Percentiles rank a stretch among this genome's conserved stretches.
Evolutionary conservation across 2,113 vertebrate genomes (phyloP).

Genomic region (Oostethus manadensis): DNA sequence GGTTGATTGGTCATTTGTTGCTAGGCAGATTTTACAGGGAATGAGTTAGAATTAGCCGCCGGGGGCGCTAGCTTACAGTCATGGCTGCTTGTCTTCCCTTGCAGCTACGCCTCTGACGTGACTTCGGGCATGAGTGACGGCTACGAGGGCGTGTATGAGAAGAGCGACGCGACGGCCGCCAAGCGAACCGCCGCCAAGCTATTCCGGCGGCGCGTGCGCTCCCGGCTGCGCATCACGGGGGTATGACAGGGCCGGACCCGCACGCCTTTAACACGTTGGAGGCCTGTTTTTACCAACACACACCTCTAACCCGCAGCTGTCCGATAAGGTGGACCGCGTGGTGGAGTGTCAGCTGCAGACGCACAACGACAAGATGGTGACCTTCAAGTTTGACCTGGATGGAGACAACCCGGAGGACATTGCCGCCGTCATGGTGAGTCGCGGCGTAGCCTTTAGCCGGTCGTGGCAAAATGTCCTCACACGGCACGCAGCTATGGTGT

Average conservation of each 20-base stretch:
- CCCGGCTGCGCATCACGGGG: slow-evolving; percentile 86
- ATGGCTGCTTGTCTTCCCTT: background rate
- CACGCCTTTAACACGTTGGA: background rate
- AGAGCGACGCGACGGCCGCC: slow-evolving; percentile 55
- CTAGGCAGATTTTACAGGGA: too few relatives aligned
- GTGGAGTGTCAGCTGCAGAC: slow-evolving; percentile 98
- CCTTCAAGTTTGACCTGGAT: slow-evolving; percentile 95
- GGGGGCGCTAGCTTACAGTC: background rate
- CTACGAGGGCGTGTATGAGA: slow-evolving; percentile 80
- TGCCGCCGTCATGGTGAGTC: slow-evolving; percentile 86
- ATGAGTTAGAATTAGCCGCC: too few relatives aligned
- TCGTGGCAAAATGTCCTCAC: too few relatives aligned
- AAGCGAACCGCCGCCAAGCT: slow-evolving; percentile 75
- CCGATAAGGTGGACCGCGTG: slow-evolving; percentile 90
- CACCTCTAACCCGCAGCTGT: slow-evolving; percentile 79
- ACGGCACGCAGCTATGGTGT: too few relatives aligned
- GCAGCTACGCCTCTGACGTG: slow-evolving; percentile 86
- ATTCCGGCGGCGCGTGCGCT: slow-evolving; percentile 80
- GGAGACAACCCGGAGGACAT: slow-evolving; percentile 96
- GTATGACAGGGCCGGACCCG: slow-evolving; percentile 60
- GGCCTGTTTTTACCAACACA: background rate
- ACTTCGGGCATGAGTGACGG: slow-evolving; percentile 84
- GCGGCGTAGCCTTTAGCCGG: too few relatives aligned
- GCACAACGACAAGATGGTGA: slow-evolving; percentile 98
- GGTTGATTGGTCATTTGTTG: too few relatives aligned